Conservation (phyloP, 2,113 vertebrate species). For the Aegithalos caudatus region DNA sequence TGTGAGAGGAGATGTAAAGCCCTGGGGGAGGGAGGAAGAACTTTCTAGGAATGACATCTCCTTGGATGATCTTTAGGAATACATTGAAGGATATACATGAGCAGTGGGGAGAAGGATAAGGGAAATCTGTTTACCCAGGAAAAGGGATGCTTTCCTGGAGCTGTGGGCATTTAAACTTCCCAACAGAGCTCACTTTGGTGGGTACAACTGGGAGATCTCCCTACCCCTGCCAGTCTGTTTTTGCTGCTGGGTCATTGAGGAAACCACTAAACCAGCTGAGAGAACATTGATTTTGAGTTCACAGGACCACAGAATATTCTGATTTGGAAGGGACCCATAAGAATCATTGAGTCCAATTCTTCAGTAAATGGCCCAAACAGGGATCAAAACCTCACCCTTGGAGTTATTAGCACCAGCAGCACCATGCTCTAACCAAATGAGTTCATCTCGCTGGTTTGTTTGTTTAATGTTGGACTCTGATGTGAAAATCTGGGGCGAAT, state of each 20-base stretch:
- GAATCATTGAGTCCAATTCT: background rate
- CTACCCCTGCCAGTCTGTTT: background rate
- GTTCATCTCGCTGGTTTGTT: background rate
- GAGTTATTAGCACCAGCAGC: background rate
- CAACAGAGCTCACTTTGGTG: background rate
- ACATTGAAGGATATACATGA: background rate
- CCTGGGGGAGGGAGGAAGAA: background rate
- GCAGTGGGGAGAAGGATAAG: background rate
- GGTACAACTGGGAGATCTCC: background rate
- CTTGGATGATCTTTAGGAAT: background rate
- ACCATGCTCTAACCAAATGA: background rate
- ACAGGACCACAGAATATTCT: background rate
- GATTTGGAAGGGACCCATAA: background rate
- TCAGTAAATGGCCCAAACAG: background rate
- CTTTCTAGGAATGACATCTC: background rate
- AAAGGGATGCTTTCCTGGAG: background rate
- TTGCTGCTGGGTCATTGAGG: background rate
- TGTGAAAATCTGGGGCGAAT: constrained; percentile 31
- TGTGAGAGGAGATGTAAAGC: background rate
- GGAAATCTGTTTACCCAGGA: background rate
- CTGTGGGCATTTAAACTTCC: background rate
- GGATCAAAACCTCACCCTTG: background rate
- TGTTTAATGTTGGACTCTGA: background rate
- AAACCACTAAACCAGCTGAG: background rate
- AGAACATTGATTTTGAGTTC: background rate